Conservation (phyloP, 2,113 vertebrate species). For the Saimiri boliviensis region DNA sequence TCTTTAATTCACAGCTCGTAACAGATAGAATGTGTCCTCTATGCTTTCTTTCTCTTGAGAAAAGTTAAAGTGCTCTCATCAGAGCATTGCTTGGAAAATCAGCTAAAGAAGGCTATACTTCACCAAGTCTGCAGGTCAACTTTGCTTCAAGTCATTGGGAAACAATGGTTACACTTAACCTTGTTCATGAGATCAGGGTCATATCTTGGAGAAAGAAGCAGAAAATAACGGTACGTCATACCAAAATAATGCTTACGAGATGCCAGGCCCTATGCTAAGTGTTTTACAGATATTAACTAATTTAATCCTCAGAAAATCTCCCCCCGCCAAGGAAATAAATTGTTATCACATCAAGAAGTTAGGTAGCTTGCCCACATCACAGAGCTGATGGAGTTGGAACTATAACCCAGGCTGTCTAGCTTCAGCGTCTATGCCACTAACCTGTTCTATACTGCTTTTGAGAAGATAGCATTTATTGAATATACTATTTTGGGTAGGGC, state of each 20-base stretch:
- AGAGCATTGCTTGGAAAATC: constrained; percentile 10
- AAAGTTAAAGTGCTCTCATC: neutral
- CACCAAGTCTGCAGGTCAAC: neutral
- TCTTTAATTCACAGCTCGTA: neutral
- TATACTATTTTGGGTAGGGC: neutral
- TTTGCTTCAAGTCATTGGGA: neutral
- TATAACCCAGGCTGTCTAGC: neutral
- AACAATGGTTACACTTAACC: neutral
- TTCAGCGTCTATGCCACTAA: neutral
- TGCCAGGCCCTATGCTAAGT: neutral
- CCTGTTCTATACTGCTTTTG: neutral
- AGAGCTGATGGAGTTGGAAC: neutral
- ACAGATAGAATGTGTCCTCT: neutral
- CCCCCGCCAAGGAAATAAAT: neutral
- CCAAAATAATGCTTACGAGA: constrained; percentile 51
- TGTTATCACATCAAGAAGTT: neutral
- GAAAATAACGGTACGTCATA: constrained; percentile 39
- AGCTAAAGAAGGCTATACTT: neutral
- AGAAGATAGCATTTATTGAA: neutral
- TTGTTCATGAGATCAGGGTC: neutral
- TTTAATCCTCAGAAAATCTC: neutral
- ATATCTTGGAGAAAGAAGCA: neutral
- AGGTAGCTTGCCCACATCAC: neutral
- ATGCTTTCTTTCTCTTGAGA: neutral
- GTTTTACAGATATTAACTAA: constrained; percentile 7